Base-by-base conservation (phyloP, 2,888 invertebrate genomes). In the Troglohyphantes excavatus region DNA sequence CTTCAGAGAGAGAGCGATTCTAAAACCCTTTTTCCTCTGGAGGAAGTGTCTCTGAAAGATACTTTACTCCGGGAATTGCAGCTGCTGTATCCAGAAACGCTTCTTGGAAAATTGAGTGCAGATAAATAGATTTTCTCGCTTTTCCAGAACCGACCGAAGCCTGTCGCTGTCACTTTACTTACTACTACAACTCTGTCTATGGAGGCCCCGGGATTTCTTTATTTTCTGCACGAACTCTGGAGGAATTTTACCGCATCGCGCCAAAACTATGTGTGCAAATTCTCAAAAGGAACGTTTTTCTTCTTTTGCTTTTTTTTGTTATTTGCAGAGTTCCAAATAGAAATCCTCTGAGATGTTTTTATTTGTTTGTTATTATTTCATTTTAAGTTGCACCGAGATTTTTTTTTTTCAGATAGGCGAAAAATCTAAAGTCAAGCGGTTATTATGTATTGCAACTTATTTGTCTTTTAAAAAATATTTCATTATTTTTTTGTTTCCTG, bases 41-140 rank as follows among this genome's bases (percentile, higher is more conserved):
- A 43, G 78, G 19, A 65, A 65, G 63, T 46, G 33, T 63, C 39
- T 65, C 43, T 19, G 39, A 63, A 65, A 65, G 65, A 39, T 17
- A 39, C 63, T 65, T 63, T 76, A 61, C 61, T 76, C 65, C 9
- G 59, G n/a, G n/a, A 78, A 33, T 19, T 63, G 39, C 33, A 65
- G 39, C 21, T 23, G 61, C 63, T 33, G 61, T 59, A 59, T 29
- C 59, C 59, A 21, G 65, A 43, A 78, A 63, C 43, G 43, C 21
- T 63, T 78, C 65, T 43, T 63, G 43, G 43, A 39, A 63, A 78
- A 78, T 78, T 78, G 65, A 78, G 78, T 65, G 63, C 19, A 65
- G 78, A 63, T 78, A 78, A 78, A 78, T 65, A 78, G 78, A 78
- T 78, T 78, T 78, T 65, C 43, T 65, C 26, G 13, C 65, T 63